Conservation (phyloP, 1,140 invertebrate genomes). For the Drosophila bifasciata region DNA sequence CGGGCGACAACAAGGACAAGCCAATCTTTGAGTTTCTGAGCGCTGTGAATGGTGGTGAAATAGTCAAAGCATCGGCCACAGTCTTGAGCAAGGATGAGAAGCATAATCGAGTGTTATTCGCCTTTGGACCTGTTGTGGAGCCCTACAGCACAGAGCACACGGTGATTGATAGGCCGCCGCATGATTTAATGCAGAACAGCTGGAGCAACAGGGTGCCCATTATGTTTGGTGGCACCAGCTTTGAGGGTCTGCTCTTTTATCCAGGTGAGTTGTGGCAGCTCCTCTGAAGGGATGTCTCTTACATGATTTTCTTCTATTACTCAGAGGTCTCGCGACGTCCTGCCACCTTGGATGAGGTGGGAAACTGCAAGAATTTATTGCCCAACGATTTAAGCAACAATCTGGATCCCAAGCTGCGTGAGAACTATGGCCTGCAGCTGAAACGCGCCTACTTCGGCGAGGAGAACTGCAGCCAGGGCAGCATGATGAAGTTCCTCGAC, state of each 20-base stretch:
- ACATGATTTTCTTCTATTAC: background rate
- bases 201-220: slow-evolving; percentile 84
- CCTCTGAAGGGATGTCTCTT: background rate
- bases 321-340: slow-evolving; percentile 71
- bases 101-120: slow-evolving; percentile 69
- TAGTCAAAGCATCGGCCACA: slow-evolving; percentile 61
- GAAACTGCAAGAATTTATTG: slow-evolving; percentile 64
- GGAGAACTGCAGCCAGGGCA: slow-evolving; percentile 58
- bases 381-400: slow-evolving; percentile 61
- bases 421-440: slow-evolving; percentile 60
- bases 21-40: slow-evolving; percentile 57
- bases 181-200: slow-evolving; percentile 53
- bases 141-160: slow-evolving; percentile 72
- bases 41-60: slow-evolving; percentile 52
- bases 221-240: slow-evolving; percentile 84
- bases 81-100: slow-evolving; percentile 75
- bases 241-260: slow-evolving; percentile 79
- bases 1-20: slow-evolving; percentile 58
- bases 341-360: slow-evolving; percentile 71
- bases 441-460: slow-evolving; percentile 72
- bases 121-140: slow-evolving; percentile 74
- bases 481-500: slow-evolving; percentile 75
- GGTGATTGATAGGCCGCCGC: slow-evolving; percentile 47
- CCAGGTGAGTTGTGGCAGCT: slow-evolving; percentile 48
- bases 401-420: slow-evolving; percentile 46